Percentiles rank a stretch among this genome's conserved stretches.
These are phyloP conservation scores for Tethya wilhelma DNA, from an alignment of 37 sponge, comb jelly and placozoan species.

Conservation along the genomic window DNA sequence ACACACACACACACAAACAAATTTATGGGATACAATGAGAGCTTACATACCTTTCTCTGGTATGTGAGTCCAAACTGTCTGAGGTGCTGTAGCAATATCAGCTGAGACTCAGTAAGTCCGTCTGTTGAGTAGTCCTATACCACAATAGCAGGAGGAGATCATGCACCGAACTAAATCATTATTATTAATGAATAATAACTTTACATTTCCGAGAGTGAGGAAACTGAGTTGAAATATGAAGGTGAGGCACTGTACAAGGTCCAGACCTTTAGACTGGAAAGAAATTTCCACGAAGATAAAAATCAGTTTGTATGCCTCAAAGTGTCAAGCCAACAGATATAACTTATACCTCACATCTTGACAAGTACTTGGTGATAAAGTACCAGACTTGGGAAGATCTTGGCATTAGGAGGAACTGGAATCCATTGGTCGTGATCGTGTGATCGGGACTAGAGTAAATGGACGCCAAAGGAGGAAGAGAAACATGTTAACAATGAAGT, in stretches of 20 bases:
- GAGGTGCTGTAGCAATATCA: slow-evolving; percentile 81
- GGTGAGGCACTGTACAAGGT: slow-evolving; percentile 78
- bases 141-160: too few relatives aligned
- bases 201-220: slow-evolving; percentile 83
- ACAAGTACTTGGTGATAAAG: slow-evolving; percentile 89
- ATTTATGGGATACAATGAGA: not conserved
- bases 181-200: not conserved
- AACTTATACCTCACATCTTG: slow-evolving; percentile 15
- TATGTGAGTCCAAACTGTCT: slow-evolving; percentile 94
- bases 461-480: not conserved
- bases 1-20: not conserved
- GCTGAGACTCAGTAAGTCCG: slow-evolving; percentile 78
- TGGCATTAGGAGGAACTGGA: slow-evolving; percentile 94
- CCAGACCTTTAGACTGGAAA: slow-evolving; percentile 59
- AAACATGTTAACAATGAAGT: not conserved
- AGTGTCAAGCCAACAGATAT: not conserved
- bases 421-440: slow-evolving; percentile 81
- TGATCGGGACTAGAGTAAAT: not conserved
- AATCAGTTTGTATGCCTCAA: not conserved
- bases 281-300: not conserved
- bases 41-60: slow-evolving; percentile 81
- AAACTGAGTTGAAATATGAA: slow-evolving; percentile 93
- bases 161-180: not conserved
- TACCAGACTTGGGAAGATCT: slow-evolving; percentile 91
- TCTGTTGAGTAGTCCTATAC: slow-evolving; percentile 87